Evolutionary conservation across 1,140 invertebrate species (phyloP), one percentile per base, ranked within the genome.

Genomic region (Littorina saxatilis): DNA sequence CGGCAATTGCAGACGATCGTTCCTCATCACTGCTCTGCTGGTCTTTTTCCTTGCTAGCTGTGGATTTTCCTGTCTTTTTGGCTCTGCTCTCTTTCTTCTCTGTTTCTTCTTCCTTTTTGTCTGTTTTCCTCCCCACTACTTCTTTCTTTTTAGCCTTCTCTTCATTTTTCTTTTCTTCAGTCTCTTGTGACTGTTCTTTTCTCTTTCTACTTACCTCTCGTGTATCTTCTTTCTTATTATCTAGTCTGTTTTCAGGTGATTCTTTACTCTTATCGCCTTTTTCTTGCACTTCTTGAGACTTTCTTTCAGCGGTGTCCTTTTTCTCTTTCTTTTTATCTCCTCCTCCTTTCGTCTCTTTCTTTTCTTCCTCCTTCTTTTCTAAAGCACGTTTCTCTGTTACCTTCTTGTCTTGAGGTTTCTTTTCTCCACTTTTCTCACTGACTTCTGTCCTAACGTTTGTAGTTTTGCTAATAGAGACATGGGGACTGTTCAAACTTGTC

Each of bases 131-230:
- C 61, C 82, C 82, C 82, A 77, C 80, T 27, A 84, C 76, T 82
- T 87, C 85, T 82, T 68, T 88, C 63, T 55, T 47, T 72, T 80
- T 63, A 55, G 77, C 75, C 50, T 82, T 85, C 52, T 81, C 83
- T 80, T 83, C 43, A 52, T 40, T 35, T 29, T 73, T 43, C 40
- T 11, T 39, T 80, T n/a, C 20, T 47, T 68, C 29, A 39, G 32
- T 58, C 20, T 58, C 58, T 78, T 9, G 52, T 66, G 7, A 40
- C 47, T 23, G 39, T 63, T 63, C 27, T 63, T 32, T 32, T 63
- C 0, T 5, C 27, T 63, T 63, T 63, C 55, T 61, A n/a, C 27
- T 5, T 63, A 32, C 35, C 61, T 35, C 11, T 63, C n/a, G n/a
- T n/a, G n/a, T n/a, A n/a, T n/a, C n/a, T n/a, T n/a, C n/a, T n/a